These are phyloP conservation scores for Hycleus cichorii DNA, from an alignment of 1,140 invertebrate genomes.

Conservation along the genomic window DNA sequence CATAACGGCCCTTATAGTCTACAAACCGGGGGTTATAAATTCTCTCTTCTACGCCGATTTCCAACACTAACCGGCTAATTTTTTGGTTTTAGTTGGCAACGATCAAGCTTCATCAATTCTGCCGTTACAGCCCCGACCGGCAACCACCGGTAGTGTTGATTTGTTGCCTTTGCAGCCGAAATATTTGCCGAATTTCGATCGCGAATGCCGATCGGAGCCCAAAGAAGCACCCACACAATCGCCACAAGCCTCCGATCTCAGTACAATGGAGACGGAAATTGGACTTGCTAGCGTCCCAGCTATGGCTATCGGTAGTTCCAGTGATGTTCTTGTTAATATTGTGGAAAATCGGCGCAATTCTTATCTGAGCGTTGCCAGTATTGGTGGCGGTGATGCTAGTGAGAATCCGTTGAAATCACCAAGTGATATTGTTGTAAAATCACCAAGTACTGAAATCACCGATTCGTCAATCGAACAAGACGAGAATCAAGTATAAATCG, in stretches of 20 bases:
- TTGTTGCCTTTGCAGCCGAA: slow-evolving; percentile 58
- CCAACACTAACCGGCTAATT: not conserved
- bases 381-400: not conserved
- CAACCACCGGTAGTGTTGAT: slow-evolving; percentile 57
- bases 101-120: not conserved
- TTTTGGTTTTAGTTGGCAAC: not conserved
- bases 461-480: slow-evolving; percentile 11
- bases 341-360: slow-evolving; percentile 24
- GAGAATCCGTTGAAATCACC: slow-evolving; percentile 13
- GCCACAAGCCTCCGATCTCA: slow-evolving; percentile 10
- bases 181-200: slow-evolving; percentile 42
- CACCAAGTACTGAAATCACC: slow-evolving; percentile 33
- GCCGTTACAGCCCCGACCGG: slow-evolving; percentile 55
- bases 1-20: slow-evolving; percentile 37
- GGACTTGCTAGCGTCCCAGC: slow-evolving; percentile 29
- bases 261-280: slow-evolving; percentile 22
- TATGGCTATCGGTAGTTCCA: slow-evolving; percentile 34
- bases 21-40: not conserved
- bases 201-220: slow-evolving; percentile 32
- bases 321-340: slow-evolving; percentile 34
- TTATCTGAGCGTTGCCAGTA: not conserved
- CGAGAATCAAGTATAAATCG: no score
- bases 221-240: slow-evolving; percentile 18
- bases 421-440: slow-evolving; percentile 17
- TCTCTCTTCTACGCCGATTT: not conserved